Base-by-base conservation (phyloP, 1,140 invertebrate species). In the Euura lappo region DNA sequence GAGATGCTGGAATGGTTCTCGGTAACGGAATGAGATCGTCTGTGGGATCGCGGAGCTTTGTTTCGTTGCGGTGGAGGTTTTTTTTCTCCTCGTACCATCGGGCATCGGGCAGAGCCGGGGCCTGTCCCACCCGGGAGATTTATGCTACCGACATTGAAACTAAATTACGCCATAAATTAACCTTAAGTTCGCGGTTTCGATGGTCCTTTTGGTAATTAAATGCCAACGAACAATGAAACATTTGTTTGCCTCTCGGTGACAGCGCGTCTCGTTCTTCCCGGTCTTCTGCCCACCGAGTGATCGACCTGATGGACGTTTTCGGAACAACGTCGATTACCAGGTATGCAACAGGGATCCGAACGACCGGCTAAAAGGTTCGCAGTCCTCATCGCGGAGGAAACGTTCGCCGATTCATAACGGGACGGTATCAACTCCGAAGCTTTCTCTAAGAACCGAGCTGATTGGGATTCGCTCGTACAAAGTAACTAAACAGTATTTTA, bases 161-260 rank as follows among this genome's bases (percentile, higher is more conserved):
- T 76, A 80, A 80, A 78, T 79, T 80, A 78, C 76, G 67, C 76
- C 77, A 80, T 80, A 79, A 80, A 77, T 80, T 80, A 80, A 74
- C 70, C 66, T 80, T 74, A 80, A 80, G 77, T 78, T 80, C 68
- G 73, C 60, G 68, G 13, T 45, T 68, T 45, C 69, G 69, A 70
- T 70, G 69, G 28, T 47, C 45, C n/a, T 47, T 70, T 65, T 10
- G n/a, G 69, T 47, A 70, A 70, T 70, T 70, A 70, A 70, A 70
- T 70, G 43, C 69, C 69, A 45, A 45, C 69, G 69, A 70, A 70
- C 69, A 70, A 70, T 45, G 69, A 70, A 70, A 70, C 69, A 70
- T 70, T 70, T 70, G 69, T 70, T 70, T 70, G 69, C 28, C 4
- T 45, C 69, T 42, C 45, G 42, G 69, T 70, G 69, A 70, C 69